Base-by-base conservation (phyloP, 2,113 vertebrate genomes). In the Psephotus haematonotus region DNA sequence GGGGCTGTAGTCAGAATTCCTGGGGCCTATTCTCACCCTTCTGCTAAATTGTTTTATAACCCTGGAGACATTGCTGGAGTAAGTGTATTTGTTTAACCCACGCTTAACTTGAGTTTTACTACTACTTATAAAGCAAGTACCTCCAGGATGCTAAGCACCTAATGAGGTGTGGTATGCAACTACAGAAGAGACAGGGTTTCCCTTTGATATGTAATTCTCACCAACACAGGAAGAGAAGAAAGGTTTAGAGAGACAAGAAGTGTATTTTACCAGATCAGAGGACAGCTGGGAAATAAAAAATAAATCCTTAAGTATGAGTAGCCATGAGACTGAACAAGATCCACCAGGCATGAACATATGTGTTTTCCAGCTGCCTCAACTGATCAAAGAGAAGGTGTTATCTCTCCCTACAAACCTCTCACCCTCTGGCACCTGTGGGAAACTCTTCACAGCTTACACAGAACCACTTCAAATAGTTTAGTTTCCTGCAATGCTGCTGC, bases 51-150 rank as follows among this genome's bases (percentile, higher is more conserved):
- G 63, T 50, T 96, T 86, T 78, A 90, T 67, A 88, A 75, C 83
- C 37, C 83, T 69, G 39, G 37, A 94, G 82, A 55, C 49, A 18
- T 4, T 77, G 57, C 59, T 72, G 65, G 59, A 91, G 39, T n/a
- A 83, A 55, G 33, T 52, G 52, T 68, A 79, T 79, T 90, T 94
- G 68, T 63, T 93, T 92, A 94, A 94, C 86, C 82, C 43, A 49
- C 46, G 41, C n/a, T 79, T 63, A 91, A 46, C 53, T 75, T 57
- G 37, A 88, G 31, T 28, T 92, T 92, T 81, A 33, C 29, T 49
- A 12, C 63, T 59, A 59, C 68, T 93, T 70, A 37, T 41, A 91
- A 88, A 93, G 86, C 63, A 81, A 90, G 46, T 29, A 62, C 22
- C 60, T 74, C 37, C 72, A 77, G 31, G 80, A 93, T 17, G 23